These are phyloP conservation scores for Drosophila vallismaia DNA, from an alignment of 2,888 invertebrate species.

Conservation along the genomic window DNA sequence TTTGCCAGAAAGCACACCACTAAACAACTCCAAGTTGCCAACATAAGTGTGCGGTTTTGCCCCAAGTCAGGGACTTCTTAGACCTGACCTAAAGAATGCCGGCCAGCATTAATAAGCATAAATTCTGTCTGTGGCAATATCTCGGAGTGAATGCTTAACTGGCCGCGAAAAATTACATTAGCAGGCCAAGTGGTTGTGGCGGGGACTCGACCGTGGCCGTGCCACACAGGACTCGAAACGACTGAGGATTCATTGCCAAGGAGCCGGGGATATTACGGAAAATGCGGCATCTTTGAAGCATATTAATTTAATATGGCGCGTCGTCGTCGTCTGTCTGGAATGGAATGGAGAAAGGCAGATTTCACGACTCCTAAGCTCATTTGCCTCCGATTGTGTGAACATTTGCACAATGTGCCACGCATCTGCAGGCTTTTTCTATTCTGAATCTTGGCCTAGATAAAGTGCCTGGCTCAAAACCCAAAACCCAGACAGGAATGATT, in stretches of 20 bases:
- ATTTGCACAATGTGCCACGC: slow-evolving; percentile 50
- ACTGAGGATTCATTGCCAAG: slow-evolving; percentile 2
- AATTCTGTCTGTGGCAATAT: slow-evolving; percentile 57
- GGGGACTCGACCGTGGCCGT: slow-evolving; percentile 2
- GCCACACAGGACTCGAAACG: background rate
- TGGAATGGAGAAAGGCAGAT: slow-evolving; percentile 10
- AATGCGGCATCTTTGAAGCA: slow-evolving; percentile 43
- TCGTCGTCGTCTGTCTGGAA: slow-evolving; percentile 35
- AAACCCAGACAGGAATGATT: slow-evolving; percentile 11
- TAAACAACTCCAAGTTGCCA: slow-evolving; percentile 2
- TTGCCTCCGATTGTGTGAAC: slow-evolving; percentile 67
- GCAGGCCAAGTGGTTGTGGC: slow-evolving; percentile 19
- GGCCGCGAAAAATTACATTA: slow-evolving; percentile 55
- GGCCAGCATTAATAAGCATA: slow-evolving; percentile 70
- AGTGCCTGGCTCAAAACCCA: slow-evolving; percentile 18
- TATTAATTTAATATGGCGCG: slow-evolving; percentile 55
- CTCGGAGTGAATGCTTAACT: slow-evolving; percentile 37
- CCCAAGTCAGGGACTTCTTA: slow-evolving; percentile 14
- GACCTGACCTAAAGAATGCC: slow-evolving; percentile 43
- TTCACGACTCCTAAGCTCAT: slow-evolving; percentile 51
- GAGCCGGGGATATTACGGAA: slow-evolving; percentile 9
- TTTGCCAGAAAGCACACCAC: slow-evolving; percentile 13
- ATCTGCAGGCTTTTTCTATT: slow-evolving; percentile 1
- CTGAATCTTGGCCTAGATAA: slow-evolving; percentile 36
- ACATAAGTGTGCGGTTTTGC: slow-evolving; percentile 13